Evolutionary conservation across 2,113 vertebrate genomes (phyloP), one percentile per base, ranked within the genome.

Genomic region (Perca flavescens): DNA sequence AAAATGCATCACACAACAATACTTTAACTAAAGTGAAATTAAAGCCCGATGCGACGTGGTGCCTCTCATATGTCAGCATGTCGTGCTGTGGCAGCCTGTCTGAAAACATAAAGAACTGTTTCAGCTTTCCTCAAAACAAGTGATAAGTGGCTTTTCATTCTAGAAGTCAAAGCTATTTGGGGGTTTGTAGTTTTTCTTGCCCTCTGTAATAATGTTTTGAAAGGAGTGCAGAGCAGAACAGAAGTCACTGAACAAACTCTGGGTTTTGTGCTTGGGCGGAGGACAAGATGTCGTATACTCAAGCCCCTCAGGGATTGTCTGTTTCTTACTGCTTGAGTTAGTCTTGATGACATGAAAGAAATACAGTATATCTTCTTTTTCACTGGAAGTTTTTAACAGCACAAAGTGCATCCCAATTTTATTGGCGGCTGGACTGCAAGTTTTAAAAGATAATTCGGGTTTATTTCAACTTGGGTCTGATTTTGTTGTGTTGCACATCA

Each of bases 1-100:
- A 95, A 95, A 96, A 96, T 96, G 94, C 93, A 91, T 92, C 94
- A 77, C 90, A 85, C 92, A 95, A 95, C 94, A 96, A 94, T 92
- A 91, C 86, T 94, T 95, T 91, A 96, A 93, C 93, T 66, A 95
- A 91, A 91, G 89, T 95, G 88, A 97, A 95, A 96, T 95, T 90
- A 95, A 95, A 96, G 96, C 94, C 95, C 60, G 52, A 86, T 96
- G 95, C 84, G 84, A 93, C 87, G 78, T 77, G 53, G 85, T 87
- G 82, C 87, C 89, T 77, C 91, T 87, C 87, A 88, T 75, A 70
- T 34, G 74, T 54, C n/a, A n/a, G 69, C 76, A 65, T 93, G 92
- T 66, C 80, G 12, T 31, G 86, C 63, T 54, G 16, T 25, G 40
- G 79, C 71, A 50, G 56, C 49, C 25, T 14, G 80, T 75, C 56